Percentiles rank a stretch among this genome's conserved stretches.
Evolutionary conservation across 2,113 vertebrate species (phyloP).

Genomic region (Anguilla japonica): DNA sequence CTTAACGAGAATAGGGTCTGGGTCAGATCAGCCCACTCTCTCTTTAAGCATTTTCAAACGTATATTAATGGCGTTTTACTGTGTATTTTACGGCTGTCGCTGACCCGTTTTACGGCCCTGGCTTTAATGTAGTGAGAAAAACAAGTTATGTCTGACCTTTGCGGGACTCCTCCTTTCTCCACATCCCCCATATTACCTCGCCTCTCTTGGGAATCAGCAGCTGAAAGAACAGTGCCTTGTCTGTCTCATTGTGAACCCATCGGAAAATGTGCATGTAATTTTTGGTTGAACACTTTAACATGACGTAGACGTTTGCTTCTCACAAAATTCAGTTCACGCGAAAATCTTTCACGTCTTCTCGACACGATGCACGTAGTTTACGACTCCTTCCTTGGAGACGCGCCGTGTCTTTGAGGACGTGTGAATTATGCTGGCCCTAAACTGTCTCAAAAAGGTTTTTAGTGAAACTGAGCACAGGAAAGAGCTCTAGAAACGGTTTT

Average conservation of each 20-base stretch:
- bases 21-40: background rate
- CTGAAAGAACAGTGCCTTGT: background rate
- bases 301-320: background rate
- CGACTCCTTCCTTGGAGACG: background rate
- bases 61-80: background rate
- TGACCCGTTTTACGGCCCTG: background rate
- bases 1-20: background rate
- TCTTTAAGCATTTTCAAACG: background rate
- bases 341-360: background rate
- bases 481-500: background rate
- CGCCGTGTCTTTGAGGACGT: background rate
- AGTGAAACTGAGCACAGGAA: background rate
- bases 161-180: background rate
- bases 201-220: background rate
- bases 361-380: background rate
- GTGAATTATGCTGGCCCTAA: background rate
- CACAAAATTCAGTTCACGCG: background rate
- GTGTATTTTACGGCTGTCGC: background rate
- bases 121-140: background rate
- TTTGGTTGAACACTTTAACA: background rate
- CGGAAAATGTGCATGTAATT: background rate
- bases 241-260: background rate
- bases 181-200: background rate
- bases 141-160: slow-evolving; percentile 1
- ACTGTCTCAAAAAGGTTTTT: background rate